Evolutionary conservation across 2,113 vertebrate genomes (phyloP).

Genomic region (Castor canadensis): DNA sequence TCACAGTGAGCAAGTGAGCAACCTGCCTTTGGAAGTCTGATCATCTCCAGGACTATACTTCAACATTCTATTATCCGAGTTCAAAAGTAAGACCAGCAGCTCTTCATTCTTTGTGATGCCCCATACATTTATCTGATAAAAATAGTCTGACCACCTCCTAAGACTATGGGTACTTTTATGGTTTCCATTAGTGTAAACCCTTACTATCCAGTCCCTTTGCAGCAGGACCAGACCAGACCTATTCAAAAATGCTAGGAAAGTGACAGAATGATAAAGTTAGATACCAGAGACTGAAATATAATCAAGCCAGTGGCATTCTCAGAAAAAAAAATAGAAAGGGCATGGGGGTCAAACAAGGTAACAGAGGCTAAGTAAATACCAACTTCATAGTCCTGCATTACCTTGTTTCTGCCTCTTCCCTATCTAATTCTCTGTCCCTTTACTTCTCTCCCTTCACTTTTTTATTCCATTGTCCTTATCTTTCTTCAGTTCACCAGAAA

Average conservation of each 20-base stretch:
- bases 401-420: background rate
- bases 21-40: background rate
- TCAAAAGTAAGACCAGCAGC: background rate
- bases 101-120: background rate
- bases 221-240: background rate
- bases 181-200: background rate
- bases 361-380: background rate
- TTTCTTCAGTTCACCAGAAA: background rate
- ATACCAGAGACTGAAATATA: slow-evolving; percentile 19
- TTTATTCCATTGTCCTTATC: background rate
- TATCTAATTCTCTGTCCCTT: background rate
- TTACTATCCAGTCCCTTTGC: background rate
- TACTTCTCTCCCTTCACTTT: background rate
- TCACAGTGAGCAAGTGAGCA: background rate
- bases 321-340: background rate
- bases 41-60: background rate
- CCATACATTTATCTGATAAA: background rate
- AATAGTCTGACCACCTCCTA: background rate
- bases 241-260: slow-evolving; percentile 30
- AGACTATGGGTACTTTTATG: background rate
- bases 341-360: slow-evolving; percentile 7
- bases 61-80: background rate
- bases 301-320: slow-evolving; percentile 42
- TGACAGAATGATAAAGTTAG: background rate
- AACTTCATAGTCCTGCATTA: background rate